These are phyloP conservation scores for Ctenopoma multispine DNA, from an alignment of 2,797 vertebrate genomes.

Conservation along the genomic window DNA sequence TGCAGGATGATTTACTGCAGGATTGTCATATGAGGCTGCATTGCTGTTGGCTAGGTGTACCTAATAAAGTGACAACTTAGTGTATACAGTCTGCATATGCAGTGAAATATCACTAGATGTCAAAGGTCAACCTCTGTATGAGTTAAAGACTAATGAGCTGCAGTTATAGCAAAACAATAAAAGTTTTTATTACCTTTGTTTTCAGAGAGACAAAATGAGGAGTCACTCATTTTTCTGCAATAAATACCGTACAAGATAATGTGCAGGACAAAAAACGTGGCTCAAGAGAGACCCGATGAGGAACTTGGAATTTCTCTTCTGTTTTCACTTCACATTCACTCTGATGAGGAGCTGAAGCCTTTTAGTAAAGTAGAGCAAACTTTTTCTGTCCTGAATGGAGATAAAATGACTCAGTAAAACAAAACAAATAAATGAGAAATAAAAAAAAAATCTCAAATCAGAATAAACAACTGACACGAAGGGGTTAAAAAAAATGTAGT, in stretches of 20 bases:
- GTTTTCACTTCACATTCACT: conserved; percentile 29
- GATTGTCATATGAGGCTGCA: no score
- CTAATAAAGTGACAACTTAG: no score
- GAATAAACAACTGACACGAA: not conserved
- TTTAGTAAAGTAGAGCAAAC: conserved; percentile 1
- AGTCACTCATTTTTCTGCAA: conserved; percentile 33
- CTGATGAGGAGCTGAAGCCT: not conserved
- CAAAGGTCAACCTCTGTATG: no score
- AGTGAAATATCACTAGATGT: no score
- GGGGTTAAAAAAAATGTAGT: not conserved
- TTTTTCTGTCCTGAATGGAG: not conserved
- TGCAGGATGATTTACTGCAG: no score
- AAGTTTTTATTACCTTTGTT: conserved; percentile 50
- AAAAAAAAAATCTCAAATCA: not conserved
- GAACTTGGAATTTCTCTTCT: not conserved
- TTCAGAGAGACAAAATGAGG: conserved; percentile 28
- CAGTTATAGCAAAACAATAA: conserved; percentile 23
- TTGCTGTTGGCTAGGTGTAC: no score
- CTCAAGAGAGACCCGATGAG: not conserved
- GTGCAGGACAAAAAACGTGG: conserved; percentile 15
- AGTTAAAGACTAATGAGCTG: not conserved
- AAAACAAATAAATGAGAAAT: conserved; percentile 10
- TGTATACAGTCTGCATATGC: no score
- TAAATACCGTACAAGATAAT: conserved; percentile 62
- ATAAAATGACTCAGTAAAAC: not conserved